phyloP scores from a whole-genome alignment of 2,888 invertebrate genomes.

The Abrostola triplasia region DNA sequence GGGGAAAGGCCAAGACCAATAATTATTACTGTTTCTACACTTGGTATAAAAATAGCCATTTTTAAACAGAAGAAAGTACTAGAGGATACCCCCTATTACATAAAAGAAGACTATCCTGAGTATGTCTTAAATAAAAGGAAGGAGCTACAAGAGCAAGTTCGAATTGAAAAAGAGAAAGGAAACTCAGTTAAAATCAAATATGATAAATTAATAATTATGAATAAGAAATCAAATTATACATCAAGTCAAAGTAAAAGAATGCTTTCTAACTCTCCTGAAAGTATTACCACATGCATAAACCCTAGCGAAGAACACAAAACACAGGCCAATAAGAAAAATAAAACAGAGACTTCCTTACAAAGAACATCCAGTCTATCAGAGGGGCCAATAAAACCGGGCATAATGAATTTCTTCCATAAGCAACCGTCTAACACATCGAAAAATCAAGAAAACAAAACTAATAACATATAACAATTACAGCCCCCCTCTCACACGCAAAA shows the following conservation, averaged over 20 bases:
- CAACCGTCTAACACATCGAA: background rate
- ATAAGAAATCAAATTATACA: too few species aligned
- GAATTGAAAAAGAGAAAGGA: conserved; percentile 1
- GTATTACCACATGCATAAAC: background rate
- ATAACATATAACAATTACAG: background rate
- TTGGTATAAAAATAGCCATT: conserved; percentile 2
- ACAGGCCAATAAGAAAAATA: background rate
- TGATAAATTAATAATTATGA: conserved; percentile 4
- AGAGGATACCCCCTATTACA: conserved; percentile 5
- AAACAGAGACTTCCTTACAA: background rate
- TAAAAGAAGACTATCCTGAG: conserved; percentile 6
- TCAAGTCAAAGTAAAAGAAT: background rate
- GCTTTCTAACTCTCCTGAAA: background rate
- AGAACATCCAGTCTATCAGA: background rate
- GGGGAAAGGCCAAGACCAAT: background rate
- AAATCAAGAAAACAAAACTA: background rate
- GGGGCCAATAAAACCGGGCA: background rate
- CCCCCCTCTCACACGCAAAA: background rate
- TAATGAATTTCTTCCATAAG: background rate
- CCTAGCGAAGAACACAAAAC: background rate
- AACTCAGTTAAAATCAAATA: conserved; percentile 5
- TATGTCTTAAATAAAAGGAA: conserved; percentile 1
- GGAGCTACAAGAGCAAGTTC: conserved; percentile 7
- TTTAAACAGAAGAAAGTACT: background rate
- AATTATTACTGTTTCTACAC: conserved; percentile 1